These are phyloP conservation scores for Darevskia nairensis DNA, from an alignment of 2,797 vertebrate species.

Conservation along the genomic window DNA sequence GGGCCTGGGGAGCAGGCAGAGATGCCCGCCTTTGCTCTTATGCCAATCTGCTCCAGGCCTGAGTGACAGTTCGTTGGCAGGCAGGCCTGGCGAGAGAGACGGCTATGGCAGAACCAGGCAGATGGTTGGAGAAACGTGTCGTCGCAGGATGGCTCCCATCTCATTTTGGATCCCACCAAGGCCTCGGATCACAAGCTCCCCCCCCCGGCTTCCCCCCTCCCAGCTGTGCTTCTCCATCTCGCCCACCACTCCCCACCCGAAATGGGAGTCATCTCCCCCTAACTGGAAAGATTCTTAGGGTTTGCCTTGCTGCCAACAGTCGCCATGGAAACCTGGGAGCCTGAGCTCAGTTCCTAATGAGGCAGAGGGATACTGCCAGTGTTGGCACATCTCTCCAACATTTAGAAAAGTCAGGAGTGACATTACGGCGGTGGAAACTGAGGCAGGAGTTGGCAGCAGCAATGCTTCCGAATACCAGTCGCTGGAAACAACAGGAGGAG, in stretches of 20 bases:
- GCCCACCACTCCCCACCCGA: not conserved
- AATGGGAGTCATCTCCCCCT: not conserved
- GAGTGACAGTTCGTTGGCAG: not conserved
- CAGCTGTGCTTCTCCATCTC: not conserved
- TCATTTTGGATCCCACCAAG: not conserved
- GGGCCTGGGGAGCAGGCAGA: not conserved
- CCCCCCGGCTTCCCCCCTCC: not conserved
- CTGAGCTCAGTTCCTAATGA: not conserved
- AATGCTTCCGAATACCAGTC: too few species aligned
- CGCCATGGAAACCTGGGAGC: not conserved
- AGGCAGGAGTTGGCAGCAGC: not conserved
- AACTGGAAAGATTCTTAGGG: not conserved
- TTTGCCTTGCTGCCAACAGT: not conserved
- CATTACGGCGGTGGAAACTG: not conserved
- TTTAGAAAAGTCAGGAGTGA: not conserved
- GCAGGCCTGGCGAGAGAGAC: not conserved
- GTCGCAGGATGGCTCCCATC: not conserved
- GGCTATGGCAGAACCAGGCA: fast-evolving
- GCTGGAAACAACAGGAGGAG: too few species aligned
- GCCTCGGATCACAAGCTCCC: too few species aligned
- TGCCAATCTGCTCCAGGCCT: not conserved
- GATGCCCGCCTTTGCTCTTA: not conserved
- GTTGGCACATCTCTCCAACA: not conserved
- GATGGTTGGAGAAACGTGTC: fast-evolving
- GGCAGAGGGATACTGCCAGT: not conserved